Evolutionary conservation across 1,140 invertebrate species (phyloP), one percentile per base, ranked within the genome.

Genomic region (Drosophila sucinea): DNA sequence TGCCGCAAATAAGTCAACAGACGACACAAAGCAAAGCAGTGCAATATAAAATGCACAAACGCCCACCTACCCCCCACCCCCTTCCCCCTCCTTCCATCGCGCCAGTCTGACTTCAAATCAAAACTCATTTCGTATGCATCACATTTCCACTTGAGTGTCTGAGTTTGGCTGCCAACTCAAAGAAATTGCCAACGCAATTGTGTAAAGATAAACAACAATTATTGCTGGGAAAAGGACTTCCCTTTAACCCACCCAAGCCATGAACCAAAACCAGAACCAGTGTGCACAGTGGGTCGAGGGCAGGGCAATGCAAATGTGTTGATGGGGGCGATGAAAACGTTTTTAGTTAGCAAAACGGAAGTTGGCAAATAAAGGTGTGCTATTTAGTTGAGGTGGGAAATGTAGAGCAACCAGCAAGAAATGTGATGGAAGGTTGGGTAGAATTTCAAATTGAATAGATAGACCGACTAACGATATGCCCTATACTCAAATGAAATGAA

Each of bases 151-250:
- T 73, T 73, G 61, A 75, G 60, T 44, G 65, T 64, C 41, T 47
- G 62, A 67, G 25, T 61, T 57, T 41, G 29, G 51, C 61, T 55
- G 25, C 27, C 64, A 70, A 68, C 79, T 81, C 84, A 81, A 84
- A 84, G 80, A 81, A 89, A 89, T 89, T 89, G 80, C 77, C 85
- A 89, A 84, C 80, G 77, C 84, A 89, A 89, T 89, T 89, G 84
- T 89, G 85, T 81, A 89, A 89, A 89, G 84, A 89, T 89, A 89
- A 89, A 89, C 84, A 89, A 89, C 84, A 89, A 89, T 89, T 89
- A 89, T 89, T 89, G 74, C 84, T 38, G 44, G 63, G 60, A 27
- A 75, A 61, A 58, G 69, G 65, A 73, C 63, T 61, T 30, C 44
- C 44, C 17, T 8, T 25, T 47, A 23, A 27, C 23, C 7, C 44